A percentile compares a stretch with the other conserved stretches of the same genome.
Conservation (phyloP, 2,113 vertebrate genomes). For the Hemibagrus wyckioides region DNA sequence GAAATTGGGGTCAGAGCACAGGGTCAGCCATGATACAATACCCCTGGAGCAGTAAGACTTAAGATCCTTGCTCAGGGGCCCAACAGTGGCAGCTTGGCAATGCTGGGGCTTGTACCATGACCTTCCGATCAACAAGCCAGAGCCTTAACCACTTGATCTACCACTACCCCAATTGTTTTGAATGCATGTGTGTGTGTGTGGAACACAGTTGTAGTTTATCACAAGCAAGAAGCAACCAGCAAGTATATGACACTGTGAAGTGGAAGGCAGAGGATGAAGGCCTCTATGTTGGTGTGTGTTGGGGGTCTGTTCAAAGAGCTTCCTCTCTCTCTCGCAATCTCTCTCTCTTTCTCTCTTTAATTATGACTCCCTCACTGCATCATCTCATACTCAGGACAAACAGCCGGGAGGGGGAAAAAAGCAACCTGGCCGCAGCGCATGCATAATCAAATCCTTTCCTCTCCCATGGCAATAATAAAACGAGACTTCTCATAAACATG, state of each 20-base stretch:
- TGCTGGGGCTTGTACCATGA: too few relatives aligned
- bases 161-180: too few relatives aligned
- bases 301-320: slow-evolving; percentile 20
- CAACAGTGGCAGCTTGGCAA: too few relatives aligned
- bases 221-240: neutral
- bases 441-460: slow-evolving; percentile 46
- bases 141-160: too few relatives aligned
- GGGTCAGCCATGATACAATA: too few relatives aligned
- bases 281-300: neutral
- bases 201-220: neutral
- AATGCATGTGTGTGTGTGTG: neutral
- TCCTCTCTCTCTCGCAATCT: slow-evolving; percentile 5
- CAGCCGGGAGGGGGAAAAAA: neutral
- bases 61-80: too few relatives aligned
- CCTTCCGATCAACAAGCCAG: too few relatives aligned
- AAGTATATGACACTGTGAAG: neutral
- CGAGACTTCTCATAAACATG: slow-evolving; percentile 61
- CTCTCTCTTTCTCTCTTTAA: slow-evolving; percentile 36
- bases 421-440: slow-evolving; percentile 42
- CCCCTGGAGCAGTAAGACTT: too few relatives aligned
- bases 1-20: too few relatives aligned
- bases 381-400: slow-evolving; percentile 51
- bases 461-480: slow-evolving; percentile 50
- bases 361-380: slow-evolving; percentile 43
- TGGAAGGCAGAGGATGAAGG: neutral